Evolutionary conservation across 2,888 invertebrate species (phyloP).

Genomic region (Ecliptopera silaceata): DNA sequence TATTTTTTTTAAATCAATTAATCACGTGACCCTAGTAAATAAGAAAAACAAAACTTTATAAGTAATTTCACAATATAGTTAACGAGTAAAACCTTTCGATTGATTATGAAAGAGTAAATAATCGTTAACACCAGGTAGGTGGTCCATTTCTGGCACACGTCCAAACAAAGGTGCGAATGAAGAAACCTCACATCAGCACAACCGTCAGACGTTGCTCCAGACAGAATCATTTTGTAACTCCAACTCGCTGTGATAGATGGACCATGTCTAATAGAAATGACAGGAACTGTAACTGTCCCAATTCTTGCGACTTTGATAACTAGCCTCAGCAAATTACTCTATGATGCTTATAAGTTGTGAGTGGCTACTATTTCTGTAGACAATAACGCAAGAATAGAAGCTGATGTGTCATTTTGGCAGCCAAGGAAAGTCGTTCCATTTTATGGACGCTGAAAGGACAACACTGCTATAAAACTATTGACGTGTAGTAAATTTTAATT

Average conservation of each 20-base stretch:
- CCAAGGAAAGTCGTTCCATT: conserved; percentile 37
- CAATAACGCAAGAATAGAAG: conserved; percentile 35
- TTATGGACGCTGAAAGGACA: conserved; percentile 37
- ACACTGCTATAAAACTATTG: conserved; percentile 37
- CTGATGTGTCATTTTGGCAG: conserved; percentile 39
- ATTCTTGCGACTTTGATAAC: conserved; percentile 29
- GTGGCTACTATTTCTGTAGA: conserved; percentile 18
- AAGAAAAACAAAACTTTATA: too few relatives aligned
- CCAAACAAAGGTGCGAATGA: conserved; percentile 61
- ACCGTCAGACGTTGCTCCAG: conserved; percentile 38
- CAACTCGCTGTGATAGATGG: conserved; percentile 38
- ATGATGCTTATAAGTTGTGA: conserved; percentile 1
- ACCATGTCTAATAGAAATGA: conserved; percentile 33
- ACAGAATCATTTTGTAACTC: conserved; percentile 38
- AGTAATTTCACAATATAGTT: neutral
- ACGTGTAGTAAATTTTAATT: conserved; percentile 27
- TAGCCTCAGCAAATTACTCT: conserved; percentile 19
- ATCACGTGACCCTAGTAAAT: neutral
- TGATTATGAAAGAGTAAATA: conserved; percentile 41
- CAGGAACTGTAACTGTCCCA: conserved; percentile 29
- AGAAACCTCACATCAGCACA: conserved; percentile 37
- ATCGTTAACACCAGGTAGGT: conserved; percentile 48
- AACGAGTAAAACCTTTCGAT: conserved; percentile 14
- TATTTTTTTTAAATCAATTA: neutral
- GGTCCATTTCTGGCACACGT: conserved; percentile 52